Base-by-base conservation (phyloP, 1,140 invertebrate species). In the Cydia amplana region DNA sequence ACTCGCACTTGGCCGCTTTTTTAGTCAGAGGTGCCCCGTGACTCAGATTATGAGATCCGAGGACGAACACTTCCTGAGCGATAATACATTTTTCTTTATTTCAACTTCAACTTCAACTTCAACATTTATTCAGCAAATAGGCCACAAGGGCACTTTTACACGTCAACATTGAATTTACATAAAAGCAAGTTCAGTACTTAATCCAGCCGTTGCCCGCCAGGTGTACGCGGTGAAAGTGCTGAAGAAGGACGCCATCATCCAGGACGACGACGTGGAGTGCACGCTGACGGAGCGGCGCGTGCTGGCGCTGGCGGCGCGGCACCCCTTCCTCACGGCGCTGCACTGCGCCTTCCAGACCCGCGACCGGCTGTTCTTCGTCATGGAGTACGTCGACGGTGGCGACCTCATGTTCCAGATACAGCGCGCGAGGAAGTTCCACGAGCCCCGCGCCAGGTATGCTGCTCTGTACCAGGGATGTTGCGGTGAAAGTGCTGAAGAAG, bases 201-300 rank as follows among this genome's bases (percentile, higher is more conserved):
- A 51, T 51, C n/a, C 12, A 74, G 70, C 7, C 43, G 9, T 46
- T 70, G 46, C 43, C 51, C 51, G 5, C 16, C 82, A 93, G 91
- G 92, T 99, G 74, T 99, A 98, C 93, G 99, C 99, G 46, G 97
- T 99, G 49, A 99, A 99, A 94, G 98, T 99, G 75, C 94, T 99
- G 79, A 99, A 99, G 93, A 99, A 99, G 93, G 98, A 99, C 93
- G 98, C 98, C 1, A 99, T 99, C 79, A 96, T 99, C 82, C 99
- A 99, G 94, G 99, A 99, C 93, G 99, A 99, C 92, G 99, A 99
- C 94, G 99, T 99, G 16, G 99, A 99, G 90, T 99, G 99, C 93
- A 99, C 99, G 51, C 99, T 99, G 96, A 99, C 99, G 49, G 99
- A 99, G 92, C 98, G 99, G 90, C 94, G 98, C 83, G 99, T 99